Base-by-base conservation (phyloP, 2,113 vertebrate species). In the Tyrannus savana region DNA sequence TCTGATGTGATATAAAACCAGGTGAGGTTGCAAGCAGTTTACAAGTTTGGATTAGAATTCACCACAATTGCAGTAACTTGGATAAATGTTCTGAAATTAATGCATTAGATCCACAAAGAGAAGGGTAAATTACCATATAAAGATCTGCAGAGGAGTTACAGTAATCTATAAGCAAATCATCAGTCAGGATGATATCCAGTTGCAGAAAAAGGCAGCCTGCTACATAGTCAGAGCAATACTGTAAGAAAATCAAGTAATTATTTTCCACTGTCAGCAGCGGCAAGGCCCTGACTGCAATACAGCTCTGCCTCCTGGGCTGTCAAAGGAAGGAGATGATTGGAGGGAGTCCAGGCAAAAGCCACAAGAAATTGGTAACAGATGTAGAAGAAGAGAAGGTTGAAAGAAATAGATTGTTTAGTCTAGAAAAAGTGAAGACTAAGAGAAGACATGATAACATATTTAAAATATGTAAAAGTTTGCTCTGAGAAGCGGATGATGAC, bases 351-450 rank as follows among this genome's bases (percentile, higher is more conserved):
- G 47, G 41, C 83, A 77, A 90, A 95, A 96, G 39, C 47, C 64
- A 92, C 46, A 66, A 90, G 87, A 93, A 90, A 93, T 77, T 39
- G 35, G 4, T 72, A 93, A 81, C 69, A 93, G 68, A 89, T 84
- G 68, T 71, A 90, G 68, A 78, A 90, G 21, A 80, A 86, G 35
- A 14, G 33, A 67, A 84, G 24, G 59, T 42, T 86, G 63, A 78
- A 78, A 75, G 30, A 89, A 74, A 92, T 63, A 67, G 12, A 75
- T 37, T 90, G 89, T 95, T 95, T 95, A 95, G 89, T 96, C 93
- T 94, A 72, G 80, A 71, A 75, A 92, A 72, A 77, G 59, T 3
- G 6, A 85, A 80, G 50, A 39, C 55, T 84, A 64, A 80, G n/a
- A 75, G 52, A 92, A 83, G 78, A 91, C 49, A 79, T 39, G 58